Base-by-base conservation (phyloP, 2,113 vertebrate genomes). In the Turnix velox region DNA sequence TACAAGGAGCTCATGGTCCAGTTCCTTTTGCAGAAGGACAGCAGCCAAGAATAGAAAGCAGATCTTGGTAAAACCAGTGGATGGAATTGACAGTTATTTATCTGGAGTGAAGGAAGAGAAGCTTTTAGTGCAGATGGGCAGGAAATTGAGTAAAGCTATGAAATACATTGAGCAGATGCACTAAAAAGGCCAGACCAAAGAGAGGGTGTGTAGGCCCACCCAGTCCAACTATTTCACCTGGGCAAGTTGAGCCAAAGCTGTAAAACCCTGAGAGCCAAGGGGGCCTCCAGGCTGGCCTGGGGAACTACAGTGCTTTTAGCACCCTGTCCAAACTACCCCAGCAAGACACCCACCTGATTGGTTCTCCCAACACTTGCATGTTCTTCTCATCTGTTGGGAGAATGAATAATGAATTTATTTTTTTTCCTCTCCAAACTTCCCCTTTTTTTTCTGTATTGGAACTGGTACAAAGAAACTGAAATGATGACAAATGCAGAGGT, bases 91-190 rank as follows among this genome's bases (percentile, higher is more conserved):
- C 10, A 4, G 7, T 39, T 22, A 1, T 0, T 19, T 6, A 24
- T 46, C 24, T 57, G 63, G 16, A 57, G n/a, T 58, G 59, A 30
- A 42, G 8, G 30, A 68, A 54, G n/a, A n/a, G 30, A 7, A 66
- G 65, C 5, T 9, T 31, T 18, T 8, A 0, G 3, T 33, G 39
- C 51, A 31, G 31, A 2, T 19, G 62, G 28, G 57, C 52, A 67
- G 59, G 8, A 43, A 39, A 31, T 6, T 15, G 28, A 1, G 1
- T 1, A 9, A 45, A 46, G 55, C 5, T 31, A 23, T 0, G 18
- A 61, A 46, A 5, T 11, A 15, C 24, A 13, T 37, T 4, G 20
- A 52, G 77, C 33, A n/a, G 58, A 4, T 5, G 6, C 18, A 10
- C 81, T 43, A 1, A 25, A 37, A 75, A 25, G 43, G 22, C 39